Evolutionary conservation across 2,797 vertebrate genomes (phyloP).

Genomic region (Ispidina lecontei): DNA sequence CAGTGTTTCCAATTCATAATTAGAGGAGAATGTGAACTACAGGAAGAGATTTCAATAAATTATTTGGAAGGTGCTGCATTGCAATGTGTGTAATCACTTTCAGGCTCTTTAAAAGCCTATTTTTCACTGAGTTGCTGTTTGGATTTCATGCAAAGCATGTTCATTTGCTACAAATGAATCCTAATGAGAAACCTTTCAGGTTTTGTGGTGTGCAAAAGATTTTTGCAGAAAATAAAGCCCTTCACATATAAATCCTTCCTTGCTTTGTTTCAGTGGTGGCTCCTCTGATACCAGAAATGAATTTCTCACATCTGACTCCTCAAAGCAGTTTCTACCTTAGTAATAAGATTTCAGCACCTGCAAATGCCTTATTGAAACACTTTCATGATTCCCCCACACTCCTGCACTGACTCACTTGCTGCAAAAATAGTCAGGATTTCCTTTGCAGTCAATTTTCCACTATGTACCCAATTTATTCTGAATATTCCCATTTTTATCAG

Average conservation of each 20-base stretch:
- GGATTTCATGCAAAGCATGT: conserved; percentile 46
- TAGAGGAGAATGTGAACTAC: background rate
- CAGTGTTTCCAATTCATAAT: conserved; percentile 16
- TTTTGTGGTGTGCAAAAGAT: conserved; percentile 42
- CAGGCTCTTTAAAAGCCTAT: conserved; percentile 28
- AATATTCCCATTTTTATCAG: conserved; percentile 27
- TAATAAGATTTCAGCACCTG: conserved; percentile 54
- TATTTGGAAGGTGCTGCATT: conserved; percentile 26
- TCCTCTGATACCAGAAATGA: conserved; percentile 47
- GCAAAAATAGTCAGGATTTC: conserved; percentile 50
- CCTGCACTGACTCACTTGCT: background rate
- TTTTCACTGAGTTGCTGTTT: conserved; percentile 24
- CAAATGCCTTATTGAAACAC: conserved; percentile 59
- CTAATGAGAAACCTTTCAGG: conserved; percentile 52
- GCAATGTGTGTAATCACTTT: conserved; percentile 27
- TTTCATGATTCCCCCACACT: background rate
- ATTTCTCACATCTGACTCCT: conserved; percentile 58
- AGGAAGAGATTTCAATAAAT: conserved; percentile 30
- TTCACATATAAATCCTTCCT: background rate
- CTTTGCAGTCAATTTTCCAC: conserved; percentile 56
- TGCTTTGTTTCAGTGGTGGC: conserved; percentile 15
- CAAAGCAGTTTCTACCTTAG: conserved; percentile 36
- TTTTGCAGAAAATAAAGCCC: conserved; percentile 8
- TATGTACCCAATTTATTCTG: conserved; percentile 25
- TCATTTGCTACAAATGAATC: conserved; percentile 48